phyloP scores from a whole-genome alignment of 2,888 invertebrate genomes.

The Dasypolia templi region DNA sequence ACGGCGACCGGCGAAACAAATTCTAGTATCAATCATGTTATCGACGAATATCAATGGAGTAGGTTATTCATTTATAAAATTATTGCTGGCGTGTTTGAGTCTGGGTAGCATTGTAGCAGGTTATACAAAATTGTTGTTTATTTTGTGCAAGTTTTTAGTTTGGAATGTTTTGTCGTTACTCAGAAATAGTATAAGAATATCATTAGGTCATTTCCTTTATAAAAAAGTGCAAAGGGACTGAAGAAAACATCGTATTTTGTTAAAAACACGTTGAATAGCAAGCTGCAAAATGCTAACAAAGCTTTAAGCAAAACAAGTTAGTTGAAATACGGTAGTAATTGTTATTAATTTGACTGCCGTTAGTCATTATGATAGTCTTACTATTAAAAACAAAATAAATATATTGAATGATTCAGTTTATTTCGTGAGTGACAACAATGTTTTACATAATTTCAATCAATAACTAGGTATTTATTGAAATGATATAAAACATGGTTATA shows the following conservation, averaged over 20 bases:
- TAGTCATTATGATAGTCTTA: neutral
- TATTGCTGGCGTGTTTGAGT: constrained; percentile 46
- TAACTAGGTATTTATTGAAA: too few species aligned
- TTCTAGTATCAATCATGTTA: constrained; percentile 78
- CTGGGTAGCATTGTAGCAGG: neutral
- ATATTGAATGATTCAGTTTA: constrained; percentile 8
- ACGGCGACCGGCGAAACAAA: constrained; percentile 78
- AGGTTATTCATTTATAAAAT: constrained; percentile 63
- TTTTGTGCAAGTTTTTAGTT: neutral
- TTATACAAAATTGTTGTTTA: neutral
- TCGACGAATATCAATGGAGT: constrained; percentile 66
- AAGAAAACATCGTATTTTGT: too few species aligned
- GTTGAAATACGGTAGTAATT: neutral
- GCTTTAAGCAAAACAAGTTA: constrained; percentile 3
- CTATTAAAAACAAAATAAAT: constrained; percentile 24
- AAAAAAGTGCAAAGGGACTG: too few species aligned
- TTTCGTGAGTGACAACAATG: constrained; percentile 13
- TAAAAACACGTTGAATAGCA: too few species aligned
- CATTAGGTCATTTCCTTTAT: too few species aligned
- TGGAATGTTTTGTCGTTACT: neutral
- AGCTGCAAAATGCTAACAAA: neutral
- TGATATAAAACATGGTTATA: constrained; percentile 5
- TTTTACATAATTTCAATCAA: constrained; percentile 7
- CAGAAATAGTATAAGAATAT: neutral
- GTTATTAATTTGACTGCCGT: neutral